Evolutionary conservation across 1,140 invertebrate species (phyloP), one percentile per base, ranked within the genome.

Genomic region (Pogonomyrmex californicus): DNA sequence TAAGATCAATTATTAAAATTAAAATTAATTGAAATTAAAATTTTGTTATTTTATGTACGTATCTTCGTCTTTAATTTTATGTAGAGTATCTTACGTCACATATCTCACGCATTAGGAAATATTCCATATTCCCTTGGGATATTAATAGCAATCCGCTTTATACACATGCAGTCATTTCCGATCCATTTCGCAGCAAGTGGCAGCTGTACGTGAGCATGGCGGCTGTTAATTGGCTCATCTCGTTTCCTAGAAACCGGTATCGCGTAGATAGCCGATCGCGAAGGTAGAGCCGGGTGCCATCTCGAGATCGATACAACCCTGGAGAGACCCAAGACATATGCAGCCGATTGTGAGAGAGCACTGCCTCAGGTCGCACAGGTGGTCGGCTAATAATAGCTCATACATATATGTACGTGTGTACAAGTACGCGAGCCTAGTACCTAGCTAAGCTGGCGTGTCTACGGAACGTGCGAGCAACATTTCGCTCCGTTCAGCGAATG

Each of bases 351-450:
- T 87, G 82, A 82, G 86, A 90, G 86, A 90, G 89, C 86, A 86
- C 79, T 79, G 88, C 88, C 88, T 86, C 91, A 56, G 90, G 91
- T 91, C 78, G 90, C 82, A 91, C 91, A 92, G 91, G 91, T 92
- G 91, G 91, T 92, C 88, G 91, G 90, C 90, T 92, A 91, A 92
- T 92, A 92, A 92, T 92, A 92, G 88, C 90, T 86, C 76, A 51
- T 82, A 63, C n/a, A 51, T 56, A 54, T 7, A 60, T n/a, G 49
- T 17, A 79, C 47, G 9, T 14, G 85, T 79, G 66, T 68, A 44
- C n/a, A 7, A 51, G 44, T 56, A 60, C 56, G 68, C 78, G 78
- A 73, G 62, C 68, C 23, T 63, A 71, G 65, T 41, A 33, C 4
- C 23, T 68, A 36, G 51, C 73, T 63, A 2, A 60, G 75, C n/a